Evolutionary conservation across 2,888 invertebrate species (phyloP).

Genomic region (Nysson spinosus): DNA sequence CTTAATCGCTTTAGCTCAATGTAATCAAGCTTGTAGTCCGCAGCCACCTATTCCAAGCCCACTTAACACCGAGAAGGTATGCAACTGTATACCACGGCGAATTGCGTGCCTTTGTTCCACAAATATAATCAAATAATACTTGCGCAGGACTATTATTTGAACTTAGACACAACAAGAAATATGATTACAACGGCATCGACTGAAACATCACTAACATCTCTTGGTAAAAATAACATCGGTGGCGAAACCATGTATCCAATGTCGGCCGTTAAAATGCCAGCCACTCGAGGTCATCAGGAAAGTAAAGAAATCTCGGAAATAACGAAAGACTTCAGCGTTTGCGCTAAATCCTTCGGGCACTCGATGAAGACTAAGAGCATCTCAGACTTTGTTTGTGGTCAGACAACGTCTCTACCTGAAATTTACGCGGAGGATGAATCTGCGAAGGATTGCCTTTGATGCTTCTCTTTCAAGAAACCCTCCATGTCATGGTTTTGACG

Average conservation of each 20-base stretch:
- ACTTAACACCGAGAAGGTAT: slow-evolving; percentile 59
- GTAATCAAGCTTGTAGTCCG: slow-evolving; percentile 71
- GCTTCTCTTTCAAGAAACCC: slow-evolving; percentile 62
- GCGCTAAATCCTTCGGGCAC: slow-evolving; percentile 71
- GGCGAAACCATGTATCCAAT: slow-evolving; percentile 61
- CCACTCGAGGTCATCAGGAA: slow-evolving; percentile 50
- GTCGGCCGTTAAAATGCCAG: slow-evolving; percentile 43
- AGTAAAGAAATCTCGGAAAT: slow-evolving; percentile 71
- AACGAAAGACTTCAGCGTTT: slow-evolving; percentile 72
- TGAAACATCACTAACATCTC: slow-evolving; percentile 81
- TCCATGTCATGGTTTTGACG: slow-evolving; percentile 60
- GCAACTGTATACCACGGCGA: neutral
- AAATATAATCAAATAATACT: neutral
- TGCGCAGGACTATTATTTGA: slow-evolving; percentile 71
- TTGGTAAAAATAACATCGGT: slow-evolving; percentile 62
- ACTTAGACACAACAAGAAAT: slow-evolving; percentile 74
- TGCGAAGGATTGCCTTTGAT: slow-evolving; percentile 73
- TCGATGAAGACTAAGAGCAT: slow-evolving; percentile 58
- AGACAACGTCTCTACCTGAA: slow-evolving; percentile 55
- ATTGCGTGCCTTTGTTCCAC: no score
- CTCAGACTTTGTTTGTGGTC: slow-evolving; percentile 48
- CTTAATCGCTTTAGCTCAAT: slow-evolving; percentile 78
- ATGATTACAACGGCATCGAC: slow-evolving; percentile 76
- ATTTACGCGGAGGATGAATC: slow-evolving; percentile 69
- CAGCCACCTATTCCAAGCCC: slow-evolving; percentile 56